A percentile compares a stretch with the other conserved stretches of the same genome.
Evolutionary conservation across 2,888 invertebrate species (phyloP).

Genomic region (Ormyrus labotus): DNA sequence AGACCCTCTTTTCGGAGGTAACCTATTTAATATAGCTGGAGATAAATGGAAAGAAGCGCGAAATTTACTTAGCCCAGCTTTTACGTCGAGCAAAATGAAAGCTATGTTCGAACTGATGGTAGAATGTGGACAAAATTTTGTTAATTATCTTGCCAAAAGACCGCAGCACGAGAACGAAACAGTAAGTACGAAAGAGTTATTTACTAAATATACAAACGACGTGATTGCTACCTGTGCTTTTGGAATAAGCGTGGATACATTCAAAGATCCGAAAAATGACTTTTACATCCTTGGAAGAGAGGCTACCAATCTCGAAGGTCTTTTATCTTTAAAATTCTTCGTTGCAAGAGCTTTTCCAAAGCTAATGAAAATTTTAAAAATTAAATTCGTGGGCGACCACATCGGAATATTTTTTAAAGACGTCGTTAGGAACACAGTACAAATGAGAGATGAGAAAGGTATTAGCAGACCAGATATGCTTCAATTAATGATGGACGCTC

Average conservation of each 20-base stretch:
- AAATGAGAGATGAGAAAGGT: conserved; percentile 59
- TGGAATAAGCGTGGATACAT: conserved; percentile 72
- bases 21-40: conserved; percentile 66
- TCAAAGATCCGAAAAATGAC: conserved; percentile 68
- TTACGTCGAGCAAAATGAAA: too few species aligned
- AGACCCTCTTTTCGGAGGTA: conserved; percentile 62
- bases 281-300: conserved; percentile 68
- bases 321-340: conserved; percentile 56
- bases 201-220: conserved; percentile 73
- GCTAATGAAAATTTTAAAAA: conserved; percentile 48
- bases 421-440: conserved; percentile 55
- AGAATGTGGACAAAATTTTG: conserved; percentile 53
- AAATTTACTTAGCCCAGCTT: too few species aligned
- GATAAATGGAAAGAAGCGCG: conserved; percentile 72
- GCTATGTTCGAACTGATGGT: too few species aligned
- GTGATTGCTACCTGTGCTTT: conserved; percentile 76
- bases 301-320: conserved; percentile 58
- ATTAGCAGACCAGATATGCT: conserved; percentile 66
- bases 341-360: conserved; percentile 51
- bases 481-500: conserved; percentile 67
- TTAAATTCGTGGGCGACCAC: conserved; percentile 53
- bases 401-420: conserved; percentile 58
- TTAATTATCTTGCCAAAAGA: conserved; percentile 59
- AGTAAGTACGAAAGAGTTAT: conserved; percentile 73
- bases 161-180: conserved; percentile 27